Base-by-base conservation (phyloP, 2,888 invertebrate genomes). In the Strigamia maritima region DNA sequence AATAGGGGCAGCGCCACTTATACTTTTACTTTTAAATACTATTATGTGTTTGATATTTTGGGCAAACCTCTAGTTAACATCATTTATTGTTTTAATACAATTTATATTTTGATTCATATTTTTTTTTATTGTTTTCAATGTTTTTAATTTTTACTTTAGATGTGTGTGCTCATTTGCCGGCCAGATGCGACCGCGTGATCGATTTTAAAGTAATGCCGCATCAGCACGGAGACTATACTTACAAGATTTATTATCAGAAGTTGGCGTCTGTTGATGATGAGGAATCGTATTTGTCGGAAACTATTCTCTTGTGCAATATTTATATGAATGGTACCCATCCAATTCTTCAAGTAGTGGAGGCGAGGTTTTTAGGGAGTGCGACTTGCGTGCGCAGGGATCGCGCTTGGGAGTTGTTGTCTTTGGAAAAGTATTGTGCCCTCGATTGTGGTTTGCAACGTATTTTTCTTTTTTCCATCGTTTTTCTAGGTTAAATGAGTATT, bases 251-350 rank as follows among this genome's bases (percentile, higher is more conserved):
- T 19, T 60, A 19, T n/a, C 22, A 60, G 24, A 22, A 22, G 19
- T 60, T 60, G 24, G 16, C 60, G 10, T 16, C 16, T 4, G 19
- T 22, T 10, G 60, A 19, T 1, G 60, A 40, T 10, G 40, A 40
- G 10, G 10, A 40, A 10, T 40, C 40, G 40, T 40, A 40, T 60
- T 19, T 60, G 24, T 22, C 60, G 24, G 2, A 22, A 6, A 4
- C 19, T 2, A 24, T 3, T 2, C 60, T 14, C 19, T 60, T 60
- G 60, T 60, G 60, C 60, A n/a, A 22, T 2, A 38, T 76, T 16
- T 38, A 3, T 2, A 76, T 76, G 76, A n/a, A n/a, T 1, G 76
- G 76, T 19, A 40, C 76, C 2, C 38, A 76, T 38, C 76, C 76
- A 8, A 24, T 38, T 24, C 76, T 76, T 7, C 76, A 38, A 3